Evolutionary conservation across 2,113 vertebrate genomes (phyloP), one percentile per base, ranked within the genome.

Genomic region (Platysteira castanea): DNA sequence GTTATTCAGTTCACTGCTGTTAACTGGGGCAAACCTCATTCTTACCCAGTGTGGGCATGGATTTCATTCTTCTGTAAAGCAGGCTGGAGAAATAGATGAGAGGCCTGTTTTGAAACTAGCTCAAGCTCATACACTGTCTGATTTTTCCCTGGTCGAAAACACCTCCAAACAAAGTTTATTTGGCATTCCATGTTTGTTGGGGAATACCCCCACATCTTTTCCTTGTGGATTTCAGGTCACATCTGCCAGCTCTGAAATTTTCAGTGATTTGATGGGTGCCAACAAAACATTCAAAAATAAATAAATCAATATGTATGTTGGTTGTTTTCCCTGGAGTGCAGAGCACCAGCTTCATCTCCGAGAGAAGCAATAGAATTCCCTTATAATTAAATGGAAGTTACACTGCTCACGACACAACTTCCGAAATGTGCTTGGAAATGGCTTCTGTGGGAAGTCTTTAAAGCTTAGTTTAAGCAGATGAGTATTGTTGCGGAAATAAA

Each of bases 391-490:
- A 64, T 0, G 0, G 42, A 56, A 87, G 75, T 83, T 91, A 69
- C 37, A 28, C 59, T 70, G 24, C 39, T 94, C 19, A 85, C 2
- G 22, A 81, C 37, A 65, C 22, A 68, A 47, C 57, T 82, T 84
- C 65, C 1, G 1, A 79, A 95, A 90, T 60, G 67, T 76, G 46
- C 70, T 93, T 68, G 82, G 86, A 68, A 96, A 93, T 64, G 81
- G 39, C 57, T 95, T 91, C 78, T 60, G 35, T 93, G 87, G 69
- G 84, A 79, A 71, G 49, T 5, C 44, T 91, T 89, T 85, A 91
- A 65, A 79, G 87, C 77, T 93, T 87, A 69, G 30, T 85, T 91
- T 94, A 93, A 96, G 84, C 31, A 96, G 93, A 71, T 50, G 87
- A 85, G 24, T 57, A 73, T 60, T 91, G 78, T 41, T 89, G 50